phyloP scores from a whole-genome alignment of 1,140 invertebrate genomes.

The Drosophila tsacasi region DNA sequence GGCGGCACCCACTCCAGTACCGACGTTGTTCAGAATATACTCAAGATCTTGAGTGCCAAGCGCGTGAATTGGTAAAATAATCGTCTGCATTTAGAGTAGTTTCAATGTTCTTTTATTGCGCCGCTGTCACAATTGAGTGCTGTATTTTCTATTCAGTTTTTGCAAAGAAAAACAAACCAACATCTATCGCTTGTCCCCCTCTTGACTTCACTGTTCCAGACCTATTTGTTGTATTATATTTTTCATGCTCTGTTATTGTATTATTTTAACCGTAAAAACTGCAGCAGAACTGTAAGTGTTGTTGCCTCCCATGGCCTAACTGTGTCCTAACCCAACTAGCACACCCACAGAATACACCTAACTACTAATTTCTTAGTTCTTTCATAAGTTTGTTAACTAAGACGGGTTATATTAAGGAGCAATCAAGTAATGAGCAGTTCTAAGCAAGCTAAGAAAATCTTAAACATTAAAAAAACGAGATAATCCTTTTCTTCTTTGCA shows the following conservation, averaged over 20 bases:
- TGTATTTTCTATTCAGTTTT: constrained; percentile 63
- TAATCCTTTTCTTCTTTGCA: too few species aligned
- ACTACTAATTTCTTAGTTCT: constrained; percentile 19
- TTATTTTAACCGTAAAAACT: constrained; percentile 64
- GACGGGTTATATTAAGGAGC: neutral
- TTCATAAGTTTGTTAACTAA: neutral
- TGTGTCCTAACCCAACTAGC: constrained; percentile 37
- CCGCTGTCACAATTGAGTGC: constrained; percentile 37
- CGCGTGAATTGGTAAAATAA: constrained; percentile 85
- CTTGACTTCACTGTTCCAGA: constrained; percentile 48
- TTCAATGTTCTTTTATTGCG: constrained; percentile 38
- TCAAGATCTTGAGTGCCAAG: constrained; percentile 87
- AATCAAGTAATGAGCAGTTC: neutral
- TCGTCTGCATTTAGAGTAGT: constrained; percentile 38
- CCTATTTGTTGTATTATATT: constrained; percentile 52
- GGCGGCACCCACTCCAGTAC: constrained; percentile 89
- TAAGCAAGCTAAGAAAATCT: neutral
- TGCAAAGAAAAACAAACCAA: constrained; percentile 20
- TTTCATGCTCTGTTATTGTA: constrained; percentile 72
- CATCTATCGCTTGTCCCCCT: constrained; percentile 66
- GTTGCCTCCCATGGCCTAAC: constrained; percentile 27
- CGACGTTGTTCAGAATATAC: constrained; percentile 90
- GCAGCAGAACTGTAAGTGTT: constrained; percentile 74
- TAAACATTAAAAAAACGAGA: too few species aligned
- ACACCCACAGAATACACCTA: constrained; percentile 39